phyloP scores from a whole-genome alignment of 2,888 invertebrate genomes.

The Drosophila nr. medialis region DNA sequence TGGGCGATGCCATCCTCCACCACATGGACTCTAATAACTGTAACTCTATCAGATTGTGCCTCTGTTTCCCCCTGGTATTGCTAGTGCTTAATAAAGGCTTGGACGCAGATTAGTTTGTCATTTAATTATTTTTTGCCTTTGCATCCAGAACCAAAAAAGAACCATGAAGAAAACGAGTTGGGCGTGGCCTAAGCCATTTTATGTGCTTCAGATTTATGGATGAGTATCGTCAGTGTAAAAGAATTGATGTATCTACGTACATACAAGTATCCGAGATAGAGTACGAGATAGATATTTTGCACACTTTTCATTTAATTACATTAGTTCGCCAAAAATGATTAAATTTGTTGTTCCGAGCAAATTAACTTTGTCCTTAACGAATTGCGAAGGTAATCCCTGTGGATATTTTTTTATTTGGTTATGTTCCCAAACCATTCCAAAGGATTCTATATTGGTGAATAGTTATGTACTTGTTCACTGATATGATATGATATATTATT shows the following conservation, averaged over 20 bases:
- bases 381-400: constrained; percentile 57
- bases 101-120: constrained; percentile 82
- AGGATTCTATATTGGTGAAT: background rate
- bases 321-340: constrained; percentile 74
- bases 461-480: constrained; percentile 36
- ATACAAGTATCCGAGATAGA: background rate
- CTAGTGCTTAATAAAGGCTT: constrained; percentile 76
- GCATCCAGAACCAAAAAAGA: constrained; percentile 29
- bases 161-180: constrained; percentile 12
- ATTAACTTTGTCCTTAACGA: constrained; percentile 39
- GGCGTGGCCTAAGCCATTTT: constrained; percentile 23
- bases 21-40: constrained; percentile 30
- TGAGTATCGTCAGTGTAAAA: constrained; percentile 7
- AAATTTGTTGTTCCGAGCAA: constrained; percentile 57
- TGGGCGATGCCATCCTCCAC: constrained; percentile 1
- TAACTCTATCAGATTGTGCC: constrained; percentile 41
- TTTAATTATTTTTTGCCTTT: constrained; percentile 82
- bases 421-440: constrained; percentile 5
- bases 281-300: constrained; percentile 27
- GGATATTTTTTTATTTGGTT: constrained; percentile 59
- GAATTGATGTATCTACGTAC: constrained; percentile 14
- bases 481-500: constrained; percentile 31
- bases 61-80: constrained; percentile 31
- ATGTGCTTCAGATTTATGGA: constrained; percentile 19
- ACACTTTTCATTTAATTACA: constrained; percentile 74